Base-by-base conservation (phyloP, 2,888 invertebrate species). In the Torymus aiolomorphi region DNA sequence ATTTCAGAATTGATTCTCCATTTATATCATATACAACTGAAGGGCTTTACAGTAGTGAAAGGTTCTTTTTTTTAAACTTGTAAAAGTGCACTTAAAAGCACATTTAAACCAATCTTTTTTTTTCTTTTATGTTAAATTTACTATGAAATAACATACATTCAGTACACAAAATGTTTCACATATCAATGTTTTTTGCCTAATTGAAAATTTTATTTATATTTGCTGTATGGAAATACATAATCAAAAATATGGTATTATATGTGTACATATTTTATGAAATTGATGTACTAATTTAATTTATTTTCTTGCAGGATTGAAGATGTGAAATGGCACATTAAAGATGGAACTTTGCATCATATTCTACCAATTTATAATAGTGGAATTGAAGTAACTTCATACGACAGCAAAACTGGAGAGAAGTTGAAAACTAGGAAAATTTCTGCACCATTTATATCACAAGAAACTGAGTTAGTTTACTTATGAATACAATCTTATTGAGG, bases 341-440 rank as follows among this genome's bases (percentile, higher is more conserved):
- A 90, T 84, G 89, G 90, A 75, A 88, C 86, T 1, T 80, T 90
- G 24, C 86, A 90, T 84, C 90, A 90, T 66, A 89, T 90, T 80
- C 81, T 90, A 79, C 89, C 89, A 20, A 86, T 89, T 78, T 89
- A 89, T 71, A 87, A 89, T 67, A 88, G 86, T 63, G 88, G 88
- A 1, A 84, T 90, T 8, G 89, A 90, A 84, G 87, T 90, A 18
- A 89, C 87, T 51, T 88, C 89, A 14, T 90, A 88, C 16, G 89
- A 90, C 42, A 88, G 88, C 83, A 89, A 88, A 85, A 89, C 89
- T 42, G 90, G 90, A 59, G 89, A 90, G 83, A 90, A 89, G 82
- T 83, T 90, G n/a, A 89, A 87, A 20, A 83, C 84, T 10, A 86
- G 84, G 80, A 87, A 83, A 66, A 86, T 90, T 66, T 85, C 87